Evolutionary conservation across 2,797 vertebrate species (phyloP).

Genomic region (Thripadectes ignobilis): DNA sequence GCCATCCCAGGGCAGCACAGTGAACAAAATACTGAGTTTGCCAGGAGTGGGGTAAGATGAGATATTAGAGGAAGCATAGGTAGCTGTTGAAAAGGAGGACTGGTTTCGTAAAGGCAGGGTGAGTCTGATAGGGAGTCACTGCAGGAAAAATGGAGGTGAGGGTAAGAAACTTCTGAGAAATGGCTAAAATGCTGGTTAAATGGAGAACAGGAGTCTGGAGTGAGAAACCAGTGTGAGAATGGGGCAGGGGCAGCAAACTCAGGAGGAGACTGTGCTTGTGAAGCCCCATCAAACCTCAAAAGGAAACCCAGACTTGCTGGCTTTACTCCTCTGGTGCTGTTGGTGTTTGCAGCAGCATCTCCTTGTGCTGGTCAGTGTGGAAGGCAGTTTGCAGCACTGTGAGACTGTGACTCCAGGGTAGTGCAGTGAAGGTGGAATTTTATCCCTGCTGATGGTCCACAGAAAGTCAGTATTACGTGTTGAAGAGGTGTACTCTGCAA

Average conservation of each 20-base stretch:
- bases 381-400: not conserved
- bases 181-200: not conserved
- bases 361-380: rapidly evolving
- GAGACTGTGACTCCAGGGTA: not conserved
- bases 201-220: not conserved
- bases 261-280: not conserved
- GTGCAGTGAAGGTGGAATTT: not conserved
- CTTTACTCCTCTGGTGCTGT: not conserved
- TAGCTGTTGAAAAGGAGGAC: not conserved
- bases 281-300: not conserved
- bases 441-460: not conserved
- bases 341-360: not conserved
- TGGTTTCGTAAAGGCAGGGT: not conserved
- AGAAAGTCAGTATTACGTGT: not conserved
- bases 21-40: not conserved
- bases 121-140: not conserved
- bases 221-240: not conserved
- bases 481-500: not conserved
- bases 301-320: not conserved
- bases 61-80: not conserved
- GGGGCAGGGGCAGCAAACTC: not conserved
- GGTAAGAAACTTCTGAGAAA: not conserved
- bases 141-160: not conserved
- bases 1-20: not conserved
- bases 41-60: not conserved